A percentile compares a stretch with the other conserved stretches of the same genome.
Evolutionary conservation across 2,888 invertebrate genomes (phyloP).

Genomic region (Leucophora obtusa): DNA sequence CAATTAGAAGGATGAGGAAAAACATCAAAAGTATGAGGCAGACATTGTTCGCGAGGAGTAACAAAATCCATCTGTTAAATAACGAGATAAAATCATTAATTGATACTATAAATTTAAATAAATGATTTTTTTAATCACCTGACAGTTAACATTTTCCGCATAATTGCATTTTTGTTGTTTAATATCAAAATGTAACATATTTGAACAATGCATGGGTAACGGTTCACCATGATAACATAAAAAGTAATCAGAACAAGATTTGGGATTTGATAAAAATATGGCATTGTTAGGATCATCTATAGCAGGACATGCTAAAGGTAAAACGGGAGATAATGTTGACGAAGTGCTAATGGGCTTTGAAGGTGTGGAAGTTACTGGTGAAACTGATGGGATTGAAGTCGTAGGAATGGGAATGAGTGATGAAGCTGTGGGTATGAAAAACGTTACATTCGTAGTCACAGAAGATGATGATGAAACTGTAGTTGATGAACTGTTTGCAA

Average conservation of each 20-base stretch:
- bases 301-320: slow-evolving; percentile 67
- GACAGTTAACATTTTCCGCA: slow-evolving; percentile 71
- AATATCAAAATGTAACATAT: slow-evolving; percentile 72
- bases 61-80: neutral
- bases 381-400: neutral
- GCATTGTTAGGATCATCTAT: slow-evolving; percentile 69
- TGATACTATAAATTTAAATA: neutral
- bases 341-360: neutral
- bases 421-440: neutral
- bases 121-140: slow-evolving; percentile 64
- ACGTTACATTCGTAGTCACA: neutral
- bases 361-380: neutral
- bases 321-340: slow-evolving; percentile 1
- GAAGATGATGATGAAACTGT: neutral
- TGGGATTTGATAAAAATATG: slow-evolving; percentile 70
- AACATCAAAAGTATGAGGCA: slow-evolving; percentile 67
- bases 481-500: neutral
- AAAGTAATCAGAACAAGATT: slow-evolving; percentile 73
- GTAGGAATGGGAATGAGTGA: neutral
- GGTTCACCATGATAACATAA: slow-evolving; percentile 72
- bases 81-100: neutral
- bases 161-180: slow-evolving; percentile 73
- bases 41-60: slow-evolving; percentile 13
- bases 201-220: slow-evolving; percentile 71
- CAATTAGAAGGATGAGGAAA: slow-evolving; percentile 75